Conservation (phyloP, 2,113 vertebrate genomes). For the Tragelaphus strepsiceros region DNA sequence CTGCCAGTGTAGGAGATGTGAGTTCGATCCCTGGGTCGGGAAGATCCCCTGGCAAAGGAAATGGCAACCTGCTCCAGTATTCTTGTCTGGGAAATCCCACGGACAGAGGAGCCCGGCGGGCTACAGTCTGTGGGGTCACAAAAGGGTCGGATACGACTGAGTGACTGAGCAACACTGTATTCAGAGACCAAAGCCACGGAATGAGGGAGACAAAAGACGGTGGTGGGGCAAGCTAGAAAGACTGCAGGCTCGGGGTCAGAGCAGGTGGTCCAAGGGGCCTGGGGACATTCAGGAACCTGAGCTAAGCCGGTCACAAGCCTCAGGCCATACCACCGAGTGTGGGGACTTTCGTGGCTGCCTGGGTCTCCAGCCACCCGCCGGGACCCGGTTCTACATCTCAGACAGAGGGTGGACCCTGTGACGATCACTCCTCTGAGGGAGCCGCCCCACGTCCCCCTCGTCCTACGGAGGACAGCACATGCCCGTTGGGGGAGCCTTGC, state of each 20-base stretch:
- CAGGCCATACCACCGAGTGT: neutral
- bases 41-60: neutral
- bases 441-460: rapidly evolving
- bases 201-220: rapidly evolving
- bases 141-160: neutral
- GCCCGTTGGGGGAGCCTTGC: rapidly evolving
- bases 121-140: neutral
- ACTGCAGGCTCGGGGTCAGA: rapidly evolving
- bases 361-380: neutral
- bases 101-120: neutral
- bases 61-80: neutral
- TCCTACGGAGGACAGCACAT: rapidly evolving
- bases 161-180: neutral
- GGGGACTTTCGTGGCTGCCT: rapidly evolving
- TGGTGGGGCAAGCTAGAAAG: rapidly evolving
- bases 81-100: neutral
- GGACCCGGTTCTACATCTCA: neutral
- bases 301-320: neutral
- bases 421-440: rapidly evolving
- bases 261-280: rapidly evolving
- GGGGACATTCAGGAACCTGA: neutral
- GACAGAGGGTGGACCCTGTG: rapidly evolving
- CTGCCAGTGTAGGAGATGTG: neutral
- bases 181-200: neutral
- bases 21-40: neutral